These are phyloP conservation scores for Thunnus albacares DNA, from an alignment of 2,797 vertebrate species.

Conservation along the genomic window DNA sequence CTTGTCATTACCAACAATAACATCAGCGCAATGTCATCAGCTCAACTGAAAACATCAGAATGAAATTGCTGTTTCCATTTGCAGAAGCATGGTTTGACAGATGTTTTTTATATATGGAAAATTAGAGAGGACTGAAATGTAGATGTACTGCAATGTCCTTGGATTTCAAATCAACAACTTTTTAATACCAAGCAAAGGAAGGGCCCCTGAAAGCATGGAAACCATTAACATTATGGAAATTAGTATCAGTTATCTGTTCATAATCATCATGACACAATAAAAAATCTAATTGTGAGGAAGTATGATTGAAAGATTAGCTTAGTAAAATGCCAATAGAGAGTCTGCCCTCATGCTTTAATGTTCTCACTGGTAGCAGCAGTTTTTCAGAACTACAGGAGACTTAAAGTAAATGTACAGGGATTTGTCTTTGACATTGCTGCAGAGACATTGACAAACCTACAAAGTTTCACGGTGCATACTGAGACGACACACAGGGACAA, in stretches of 20 bases:
- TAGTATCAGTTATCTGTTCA: constrained; percentile 64
- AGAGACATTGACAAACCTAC: constrained; percentile 51
- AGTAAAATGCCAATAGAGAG: constrained; percentile 51
- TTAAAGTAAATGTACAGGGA: constrained; percentile 47
- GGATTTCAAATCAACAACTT: constrained; percentile 57
- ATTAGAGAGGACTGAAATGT: constrained; percentile 56
- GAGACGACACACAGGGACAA: constrained; percentile 46
- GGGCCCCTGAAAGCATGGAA: constrained; percentile 47
- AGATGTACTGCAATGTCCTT: constrained; percentile 65
- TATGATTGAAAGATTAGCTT: constrained; percentile 58
- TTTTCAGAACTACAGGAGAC: constrained; percentile 29
- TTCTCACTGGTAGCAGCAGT: constrained; percentile 22
- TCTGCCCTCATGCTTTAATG: constrained; percentile 43
- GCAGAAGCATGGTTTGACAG: constrained; percentile 64
- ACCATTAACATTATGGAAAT: constrained; percentile 69
- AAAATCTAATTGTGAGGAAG: constrained; percentile 56
- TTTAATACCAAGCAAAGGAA: constrained; percentile 42
- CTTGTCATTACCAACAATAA: constrained; percentile 74
- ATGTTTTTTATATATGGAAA: constrained; percentile 72
- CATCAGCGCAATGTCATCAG: constrained; percentile 75
- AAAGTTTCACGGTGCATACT: constrained; percentile 50
- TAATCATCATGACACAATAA: constrained; percentile 71
- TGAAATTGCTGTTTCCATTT: constrained; percentile 72
- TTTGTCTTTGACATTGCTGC: constrained; percentile 65
- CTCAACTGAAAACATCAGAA: constrained; percentile 63